Evolutionary conservation across 2,888 invertebrate species (phyloP), one percentile per base, ranked within the genome.

Genomic region (Gerris lacustris): DNA sequence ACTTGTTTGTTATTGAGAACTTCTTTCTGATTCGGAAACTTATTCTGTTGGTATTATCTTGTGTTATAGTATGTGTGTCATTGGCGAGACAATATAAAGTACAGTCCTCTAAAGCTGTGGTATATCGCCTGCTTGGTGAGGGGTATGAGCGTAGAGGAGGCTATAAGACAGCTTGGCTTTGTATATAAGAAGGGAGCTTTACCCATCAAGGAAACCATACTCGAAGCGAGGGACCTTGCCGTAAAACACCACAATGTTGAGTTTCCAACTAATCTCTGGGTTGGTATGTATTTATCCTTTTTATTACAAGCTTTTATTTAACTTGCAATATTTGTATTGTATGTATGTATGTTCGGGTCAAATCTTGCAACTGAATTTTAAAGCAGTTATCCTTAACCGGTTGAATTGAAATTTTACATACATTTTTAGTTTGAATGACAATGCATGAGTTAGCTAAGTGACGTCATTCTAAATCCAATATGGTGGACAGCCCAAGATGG

Each of bases 71-170:
- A 86, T 83, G 86, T 96, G 0, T 94, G 94, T 76, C 94, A 96
- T 81, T 86, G 88, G 82, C 87, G 89, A 78, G 82, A 84, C 17
- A 90, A 94, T 78, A 86, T 97, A 66, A 94, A 94, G 81, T 95
- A 96, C 79, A 93, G 93, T 78, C 90, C 90, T 0, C 88, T 91
- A 79, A 97, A 95, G 80, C 87, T 97, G 86, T 96, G 94, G 94
- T 96, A 95, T 76, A 85, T 95, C 66, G 93, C 96, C 5, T 82
- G 84, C 75, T 85, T 96, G 78, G 87, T 97, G 4, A 85, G 96
- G 77, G 97, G 97, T 15, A 89, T 96, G 90, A 84, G 90, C 17
- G 89, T 96, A 4, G 96, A 97, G 81, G 96, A 97, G 82, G 97
- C 97, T 11, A 79, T 96, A 0, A 93, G 91, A 79, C 96, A 97